Base-by-base conservation (phyloP, 2,797 vertebrate genomes). In the Myotis pilosus region DNA sequence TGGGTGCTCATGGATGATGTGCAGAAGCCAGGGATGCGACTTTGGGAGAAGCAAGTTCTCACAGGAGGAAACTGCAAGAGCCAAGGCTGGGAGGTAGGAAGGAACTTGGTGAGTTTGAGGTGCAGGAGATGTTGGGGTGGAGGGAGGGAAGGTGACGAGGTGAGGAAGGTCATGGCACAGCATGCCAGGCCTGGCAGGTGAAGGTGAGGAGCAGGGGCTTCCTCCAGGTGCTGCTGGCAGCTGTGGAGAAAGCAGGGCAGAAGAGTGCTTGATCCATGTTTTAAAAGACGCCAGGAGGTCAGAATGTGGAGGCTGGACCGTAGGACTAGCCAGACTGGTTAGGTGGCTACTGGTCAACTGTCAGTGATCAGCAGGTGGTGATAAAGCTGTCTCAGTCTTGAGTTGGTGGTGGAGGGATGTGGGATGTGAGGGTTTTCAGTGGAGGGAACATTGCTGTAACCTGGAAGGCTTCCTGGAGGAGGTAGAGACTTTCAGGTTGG, bases 401-500 rank as follows among this genome's bases (percentile, higher is more conserved):
- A 22, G 15, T 4, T 36, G 68, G 49, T 28, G 62, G 69, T 8
- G 2, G 62, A 75, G 51, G 8, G 68, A 36, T 53, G 78, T 69
- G 89, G 78, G 72, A 60, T 20, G n/a, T 22, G 55, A 69, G 41
- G 64, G 30, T 92, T 47, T 51, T 53, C n/a, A 51, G 25, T 30
- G 51, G 64, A 64, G 51, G n/a, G 74, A 62, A 51, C 28, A 22
- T 69, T 16, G 10, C 6, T 68, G 6, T 76, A 81, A 87, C 75
- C 47, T 62, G 36, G 95, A 92, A 91, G 83, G 55, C 94, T 94
- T 96, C 72, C 53, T 83, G 82, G 89, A 87, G 78, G 90, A 96
- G 86, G 53, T 2, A 6, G 86, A 68, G 83, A 66, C 60, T 75
- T n/a, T 69, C 10, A 80, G 22, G 22, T 13, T 33, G 13, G 68